Conservation (phyloP, 2,797 vertebrate genomes). For the Chromobotia macracanthus region DNA sequence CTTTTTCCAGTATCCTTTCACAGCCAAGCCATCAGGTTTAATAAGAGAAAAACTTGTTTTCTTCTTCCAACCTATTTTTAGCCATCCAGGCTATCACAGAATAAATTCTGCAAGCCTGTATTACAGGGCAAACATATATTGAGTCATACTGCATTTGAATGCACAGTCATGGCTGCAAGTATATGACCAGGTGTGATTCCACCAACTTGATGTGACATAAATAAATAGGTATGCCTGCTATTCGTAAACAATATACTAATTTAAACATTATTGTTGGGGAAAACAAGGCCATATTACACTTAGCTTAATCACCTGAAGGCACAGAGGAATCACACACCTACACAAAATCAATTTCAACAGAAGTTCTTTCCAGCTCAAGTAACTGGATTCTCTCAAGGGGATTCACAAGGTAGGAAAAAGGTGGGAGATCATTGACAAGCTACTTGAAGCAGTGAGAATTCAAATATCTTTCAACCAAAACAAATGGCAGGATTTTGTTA, state of each 20-base stretch:
- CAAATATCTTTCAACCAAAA: constrained; percentile 27
- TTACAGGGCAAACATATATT: not conserved
- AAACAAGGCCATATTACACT: constrained; percentile 29
- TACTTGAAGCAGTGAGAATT: constrained; percentile 9
- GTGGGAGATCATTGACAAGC: constrained; percentile 29
- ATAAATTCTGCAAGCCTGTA: not conserved
- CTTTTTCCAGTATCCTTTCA: not conserved
- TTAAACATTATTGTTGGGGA: not conserved
- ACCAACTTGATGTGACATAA: not conserved
- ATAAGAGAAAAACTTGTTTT: not conserved
- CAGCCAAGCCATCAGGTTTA: no score
- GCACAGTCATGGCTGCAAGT: not conserved
- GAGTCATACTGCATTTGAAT: not conserved
- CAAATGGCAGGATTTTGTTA: constrained; percentile 23
- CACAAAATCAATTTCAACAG: constrained; percentile 55
- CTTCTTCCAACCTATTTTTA: not conserved
- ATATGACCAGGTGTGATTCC: not conserved
- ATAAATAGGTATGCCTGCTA: constrained; percentile 1
- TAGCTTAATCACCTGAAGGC: constrained; percentile 38
- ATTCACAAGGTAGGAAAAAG: constrained; percentile 34
- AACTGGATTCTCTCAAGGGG: constrained; percentile 40
- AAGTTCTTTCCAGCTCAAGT: constrained; percentile 48
- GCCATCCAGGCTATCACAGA: not conserved
- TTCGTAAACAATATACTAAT: not conserved
- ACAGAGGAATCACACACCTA: constrained; percentile 55